phyloP scores from a whole-genome alignment of 1,140 invertebrate genomes.

The Drosophila simulans region DNA sequence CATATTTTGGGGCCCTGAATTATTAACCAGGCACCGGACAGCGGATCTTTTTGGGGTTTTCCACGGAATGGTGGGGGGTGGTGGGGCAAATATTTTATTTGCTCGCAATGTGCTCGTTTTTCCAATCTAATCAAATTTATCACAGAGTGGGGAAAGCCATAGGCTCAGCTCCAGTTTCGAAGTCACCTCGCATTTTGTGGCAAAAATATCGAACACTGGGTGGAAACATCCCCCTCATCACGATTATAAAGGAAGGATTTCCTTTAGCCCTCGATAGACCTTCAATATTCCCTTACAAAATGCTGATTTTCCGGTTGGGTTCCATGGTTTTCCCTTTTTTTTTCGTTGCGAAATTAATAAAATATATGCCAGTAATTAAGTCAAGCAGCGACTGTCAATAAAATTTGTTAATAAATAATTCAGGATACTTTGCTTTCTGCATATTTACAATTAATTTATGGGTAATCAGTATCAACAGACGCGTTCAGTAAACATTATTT shows the following conservation, averaged over 20 bases:
- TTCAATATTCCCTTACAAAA: background rate
- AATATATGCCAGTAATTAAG: slow-evolving; percentile 84
- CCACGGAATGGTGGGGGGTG: background rate
- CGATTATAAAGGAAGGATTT: too few relatives aligned
- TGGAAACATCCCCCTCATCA: too few relatives aligned
- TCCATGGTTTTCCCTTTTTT: slow-evolving; percentile 1
- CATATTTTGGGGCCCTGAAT: slow-evolving; percentile 70
- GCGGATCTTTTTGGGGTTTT: slow-evolving; percentile 1
- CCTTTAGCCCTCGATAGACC: slow-evolving; percentile 1
- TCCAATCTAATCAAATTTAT: too few relatives aligned
- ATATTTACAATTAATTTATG: slow-evolving; percentile 83
- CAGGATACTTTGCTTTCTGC: slow-evolving; percentile 81
- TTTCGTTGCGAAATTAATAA: slow-evolving; percentile 78
- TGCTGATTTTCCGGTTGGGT: slow-evolving; percentile 7
- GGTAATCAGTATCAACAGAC: slow-evolving; percentile 80
- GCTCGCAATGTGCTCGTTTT: too few relatives aligned
- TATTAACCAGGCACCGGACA: slow-evolving; percentile 62
- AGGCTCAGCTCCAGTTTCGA: too few relatives aligned
- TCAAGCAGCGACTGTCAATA: slow-evolving; percentile 83
- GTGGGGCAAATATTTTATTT: background rate
- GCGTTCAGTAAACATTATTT: slow-evolving; percentile 81
- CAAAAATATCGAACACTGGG: too few relatives aligned
- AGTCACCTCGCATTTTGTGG: too few relatives aligned
- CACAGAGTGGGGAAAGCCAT: too few relatives aligned
- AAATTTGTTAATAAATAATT: slow-evolving; percentile 84